A percentile compares a stretch with the other conserved stretches of the same genome.
phyloP scores from a whole-genome alignment of 2,797 vertebrate genomes.

The Molossus alvarezi region DNA sequence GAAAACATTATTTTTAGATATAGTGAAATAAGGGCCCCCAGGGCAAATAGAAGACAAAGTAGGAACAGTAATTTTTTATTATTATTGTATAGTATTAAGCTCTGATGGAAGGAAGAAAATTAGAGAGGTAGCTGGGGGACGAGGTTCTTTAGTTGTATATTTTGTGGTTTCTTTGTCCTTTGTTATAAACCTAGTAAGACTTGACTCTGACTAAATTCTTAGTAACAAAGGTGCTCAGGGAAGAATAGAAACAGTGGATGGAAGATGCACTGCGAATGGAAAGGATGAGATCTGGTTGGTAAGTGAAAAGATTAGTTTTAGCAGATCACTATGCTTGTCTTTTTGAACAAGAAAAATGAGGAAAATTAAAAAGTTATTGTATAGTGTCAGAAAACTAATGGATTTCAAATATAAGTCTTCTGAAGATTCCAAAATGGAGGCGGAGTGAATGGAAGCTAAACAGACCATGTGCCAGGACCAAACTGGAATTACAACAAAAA shows the following conservation, averaged over 20 bases:
- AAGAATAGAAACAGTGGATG: background rate
- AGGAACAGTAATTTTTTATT: background rate
- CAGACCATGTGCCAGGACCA: too few species aligned
- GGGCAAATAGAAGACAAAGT: background rate
- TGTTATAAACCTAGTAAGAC: background rate
- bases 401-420: background rate
- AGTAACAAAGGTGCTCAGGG: background rate
- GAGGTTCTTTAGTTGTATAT: background rate
- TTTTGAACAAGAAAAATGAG: background rate
- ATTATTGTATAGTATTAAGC: background rate
- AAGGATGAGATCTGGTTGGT: background rate
- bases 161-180: background rate
- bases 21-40: background rate
- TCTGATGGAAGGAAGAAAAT: background rate
- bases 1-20: background rate
- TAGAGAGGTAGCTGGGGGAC: background rate
- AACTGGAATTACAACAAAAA: too few species aligned
- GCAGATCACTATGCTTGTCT: background rate
- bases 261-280: background rate
- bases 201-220: background rate
- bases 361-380: background rate
- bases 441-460: too few species aligned
- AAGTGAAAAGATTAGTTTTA: background rate
- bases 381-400: background rate
- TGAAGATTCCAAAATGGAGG: background rate